Evolutionary conservation across 2,113 vertebrate genomes (phyloP).

Genomic region (Lates calcarifer): DNA sequence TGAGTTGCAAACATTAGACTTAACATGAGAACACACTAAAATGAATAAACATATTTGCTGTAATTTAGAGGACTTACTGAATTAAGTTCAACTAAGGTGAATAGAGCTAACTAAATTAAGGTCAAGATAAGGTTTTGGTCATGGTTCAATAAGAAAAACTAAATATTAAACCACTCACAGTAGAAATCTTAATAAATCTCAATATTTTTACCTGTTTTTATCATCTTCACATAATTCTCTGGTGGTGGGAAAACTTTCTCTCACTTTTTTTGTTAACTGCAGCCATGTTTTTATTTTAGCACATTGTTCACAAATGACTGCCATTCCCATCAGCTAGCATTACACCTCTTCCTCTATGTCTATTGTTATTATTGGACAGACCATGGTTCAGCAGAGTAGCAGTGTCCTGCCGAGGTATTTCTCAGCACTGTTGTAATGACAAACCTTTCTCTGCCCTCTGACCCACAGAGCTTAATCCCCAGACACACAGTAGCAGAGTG

Average conservation of each 20-base stretch:
- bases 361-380: conserved; percentile 58
- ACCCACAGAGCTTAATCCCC: conserved; percentile 68
- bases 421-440: conserved; percentile 77
- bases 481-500: conserved; percentile 77
- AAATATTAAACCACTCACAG: not conserved
- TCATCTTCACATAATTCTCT: not conserved
- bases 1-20: not conserved
- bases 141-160: not conserved
- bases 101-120: not conserved
- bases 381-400: conserved; percentile 25
- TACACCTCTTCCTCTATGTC: conserved; percentile 30
- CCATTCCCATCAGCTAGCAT: conserved; percentile 32
- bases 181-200: not conserved
- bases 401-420: conserved; percentile 56
- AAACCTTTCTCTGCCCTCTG: conserved; percentile 78
- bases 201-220: not conserved
- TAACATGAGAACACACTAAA: not conserved
- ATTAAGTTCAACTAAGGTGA: not conserved
- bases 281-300: conserved; percentile 32
- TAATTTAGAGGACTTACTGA: not conserved
- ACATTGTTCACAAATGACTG: conserved; percentile 1
- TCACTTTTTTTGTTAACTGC: not conserved
- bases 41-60: not conserved
- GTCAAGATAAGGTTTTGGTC: not conserved
- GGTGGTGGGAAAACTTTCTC: not conserved